Percentiles rank a stretch among this genome's conserved stretches.
Evolutionary conservation across 2,113 vertebrate genomes (phyloP).

Genomic region (Malurus melanocephalus): DNA sequence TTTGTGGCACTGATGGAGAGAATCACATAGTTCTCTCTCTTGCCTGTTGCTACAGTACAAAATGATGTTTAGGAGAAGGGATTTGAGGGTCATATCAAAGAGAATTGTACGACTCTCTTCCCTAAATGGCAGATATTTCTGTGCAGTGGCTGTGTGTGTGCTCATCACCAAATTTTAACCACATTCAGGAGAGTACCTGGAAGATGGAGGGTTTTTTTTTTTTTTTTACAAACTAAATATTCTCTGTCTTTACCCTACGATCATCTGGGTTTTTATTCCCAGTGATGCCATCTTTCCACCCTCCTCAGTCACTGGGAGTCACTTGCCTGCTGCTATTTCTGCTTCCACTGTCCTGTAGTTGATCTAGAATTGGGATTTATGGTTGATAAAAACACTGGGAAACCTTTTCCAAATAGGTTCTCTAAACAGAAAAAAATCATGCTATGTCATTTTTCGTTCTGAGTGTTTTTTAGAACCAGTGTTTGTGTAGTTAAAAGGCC

Average conservation of each 20-base stretch:
- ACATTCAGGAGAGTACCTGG: neutral
- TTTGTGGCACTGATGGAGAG: neutral
- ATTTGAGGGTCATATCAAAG: neutral
- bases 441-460: neutral
- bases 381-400: neutral
- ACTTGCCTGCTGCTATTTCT: neutral
- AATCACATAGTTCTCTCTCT: neutral
- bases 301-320: neutral
- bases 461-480: neutral
- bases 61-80: neutral
- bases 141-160: neutral
- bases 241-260: neutral
- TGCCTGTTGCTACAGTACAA: neutral
- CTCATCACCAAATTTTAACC: neutral
- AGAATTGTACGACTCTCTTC: neutral
- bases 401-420: neutral
- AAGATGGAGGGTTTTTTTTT: too few species aligned
- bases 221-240: neutral
- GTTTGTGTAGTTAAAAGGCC: neutral
- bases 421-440: neutral
- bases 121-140: rapidly evolving
- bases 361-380: neutral
- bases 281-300: neutral
- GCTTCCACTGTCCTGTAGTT: neutral
- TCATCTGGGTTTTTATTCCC: neutral